Base-by-base conservation (phyloP, 2,797 vertebrate genomes). In the Toxotes lorentzi region DNA sequence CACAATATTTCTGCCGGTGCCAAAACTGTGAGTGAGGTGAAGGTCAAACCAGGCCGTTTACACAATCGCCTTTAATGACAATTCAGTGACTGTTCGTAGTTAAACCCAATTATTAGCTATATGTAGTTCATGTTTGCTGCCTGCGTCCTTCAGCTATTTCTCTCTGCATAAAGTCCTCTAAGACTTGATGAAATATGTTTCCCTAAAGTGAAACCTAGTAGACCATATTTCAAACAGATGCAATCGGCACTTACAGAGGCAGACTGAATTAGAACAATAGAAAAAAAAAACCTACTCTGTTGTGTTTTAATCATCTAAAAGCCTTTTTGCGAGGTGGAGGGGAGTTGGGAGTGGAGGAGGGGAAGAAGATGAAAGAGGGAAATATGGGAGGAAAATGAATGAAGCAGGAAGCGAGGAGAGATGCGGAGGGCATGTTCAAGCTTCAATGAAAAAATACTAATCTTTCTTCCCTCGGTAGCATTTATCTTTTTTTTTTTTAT, bases 231-330 rank as follows among this genome's bases (percentile, higher is more conserved):
- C 80, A 89, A 66, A 68, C 38, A 58, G 40, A 45, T 27, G 43
- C 71, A 80, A 78, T 81, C 72, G 24, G 51, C 51, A 34, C 64
- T 79, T 41, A 38, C 54, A 72, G 57, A n/a, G 43, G 64, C 70
- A 40, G 67, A 40, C 24, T 41, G 59, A 78, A 19, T 67, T 53
- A 60, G 85, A 91, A 87, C 78, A 83, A 86, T 57, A 57, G 71
- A 86, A 62, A 76, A 73, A 51, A 58, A 82, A 71, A 50, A 10
- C 8, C 21, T 19, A 30, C 51, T 69, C 58, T 70, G 78, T 71
- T 80, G 63, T 71, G 64, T 88, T 91, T 88, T 91, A 92, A 94
- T 94, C 85, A 87, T 80, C 90, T 90, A 89, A 92, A 91, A 92
- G 87, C 91, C 71, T 87, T 89, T 75, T 78, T 54, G 70, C 65